Evolutionary conservation across 2,797 vertebrate species (phyloP).

Genomic region (Synaphobranchus kaupii): DNA sequence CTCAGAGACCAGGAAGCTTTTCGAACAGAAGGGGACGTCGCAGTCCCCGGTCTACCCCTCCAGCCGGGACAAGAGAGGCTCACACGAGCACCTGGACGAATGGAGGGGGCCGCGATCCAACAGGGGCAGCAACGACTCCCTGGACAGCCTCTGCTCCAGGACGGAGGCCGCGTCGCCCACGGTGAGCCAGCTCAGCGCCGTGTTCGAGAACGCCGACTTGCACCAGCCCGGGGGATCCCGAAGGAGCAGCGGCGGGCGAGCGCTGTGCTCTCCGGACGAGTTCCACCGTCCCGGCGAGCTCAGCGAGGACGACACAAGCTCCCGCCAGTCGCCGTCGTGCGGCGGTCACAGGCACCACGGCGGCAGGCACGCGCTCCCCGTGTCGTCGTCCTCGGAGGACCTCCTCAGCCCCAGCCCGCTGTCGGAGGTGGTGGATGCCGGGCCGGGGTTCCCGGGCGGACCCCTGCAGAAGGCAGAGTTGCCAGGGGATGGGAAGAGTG

Average conservation of each 20-base stretch:
- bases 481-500: not conserved
- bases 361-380: constrained; percentile 62
- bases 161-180: constrained; percentile 93
- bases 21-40: constrained; percentile 87
- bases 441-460: not conserved
- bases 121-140: constrained; percentile 90
- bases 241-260: constrained; percentile 69
- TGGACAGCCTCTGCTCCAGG: constrained; percentile 94
- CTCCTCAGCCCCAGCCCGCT: constrained; percentile 68
- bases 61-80: constrained; percentile 83
- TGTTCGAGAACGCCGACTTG: constrained; percentile 88
- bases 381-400: constrained; percentile 74
- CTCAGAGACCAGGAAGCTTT: constrained; percentile 91
- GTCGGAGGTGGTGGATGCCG: constrained; percentile 51
- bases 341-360: constrained; percentile 61
- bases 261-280: constrained; percentile 80
- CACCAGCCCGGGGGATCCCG: constrained; percentile 59
- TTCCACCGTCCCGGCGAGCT: constrained; percentile 67
- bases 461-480: constrained; percentile 54
- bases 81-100: constrained; percentile 85
- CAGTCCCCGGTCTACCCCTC: constrained; percentile 84
- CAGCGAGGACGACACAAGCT: constrained; percentile 73
- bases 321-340: constrained; percentile 69
- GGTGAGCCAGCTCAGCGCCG: constrained; percentile 94
- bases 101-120: constrained; percentile 87